Percentiles rank a stretch among this genome's conserved stretches.
These are phyloP conservation scores for Hapalemur alaotrensis DNA, from an alignment of 2,797 vertebrate species.

Conservation along the genomic window DNA sequence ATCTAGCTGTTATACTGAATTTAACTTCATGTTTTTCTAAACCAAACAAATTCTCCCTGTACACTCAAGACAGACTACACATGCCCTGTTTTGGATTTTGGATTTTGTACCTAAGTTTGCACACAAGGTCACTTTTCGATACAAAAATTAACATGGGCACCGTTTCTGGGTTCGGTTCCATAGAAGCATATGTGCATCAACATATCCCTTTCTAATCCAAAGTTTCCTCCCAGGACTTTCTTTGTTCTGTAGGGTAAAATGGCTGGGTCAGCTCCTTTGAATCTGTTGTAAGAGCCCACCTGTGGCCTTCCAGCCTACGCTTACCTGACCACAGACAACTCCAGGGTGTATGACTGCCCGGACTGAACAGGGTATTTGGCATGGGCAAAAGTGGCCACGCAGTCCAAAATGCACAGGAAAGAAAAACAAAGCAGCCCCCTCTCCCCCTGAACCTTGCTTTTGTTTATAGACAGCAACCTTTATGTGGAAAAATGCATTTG, in stretches of 20 bases:
- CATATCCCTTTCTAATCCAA: not conserved
- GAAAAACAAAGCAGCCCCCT: not conserved
- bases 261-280: not conserved
- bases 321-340: not conserved
- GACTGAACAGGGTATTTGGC: not conserved
- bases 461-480: conserved; percentile 29
- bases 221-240: not conserved
- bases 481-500: conserved; percentile 31
- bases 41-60: not conserved
- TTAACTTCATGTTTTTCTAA: conserved; percentile 43
- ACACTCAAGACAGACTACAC: not conserved
- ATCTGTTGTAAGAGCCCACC: not conserved
- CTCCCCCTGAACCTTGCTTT: not conserved
- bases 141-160: not conserved
- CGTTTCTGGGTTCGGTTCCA: not conserved
- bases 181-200: not conserved
- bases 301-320: not conserved
- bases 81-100: not conserved
- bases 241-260: not conserved
- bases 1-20: not conserved
- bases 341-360: not conserved
- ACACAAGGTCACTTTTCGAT: not conserved
- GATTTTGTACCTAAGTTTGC: not conserved
- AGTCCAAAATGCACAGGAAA: conserved; percentile 35
- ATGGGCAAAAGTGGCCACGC: not conserved